These are phyloP conservation scores for Eilema depressum DNA, from an alignment of 2,888 invertebrate species.

Conservation along the genomic window DNA sequence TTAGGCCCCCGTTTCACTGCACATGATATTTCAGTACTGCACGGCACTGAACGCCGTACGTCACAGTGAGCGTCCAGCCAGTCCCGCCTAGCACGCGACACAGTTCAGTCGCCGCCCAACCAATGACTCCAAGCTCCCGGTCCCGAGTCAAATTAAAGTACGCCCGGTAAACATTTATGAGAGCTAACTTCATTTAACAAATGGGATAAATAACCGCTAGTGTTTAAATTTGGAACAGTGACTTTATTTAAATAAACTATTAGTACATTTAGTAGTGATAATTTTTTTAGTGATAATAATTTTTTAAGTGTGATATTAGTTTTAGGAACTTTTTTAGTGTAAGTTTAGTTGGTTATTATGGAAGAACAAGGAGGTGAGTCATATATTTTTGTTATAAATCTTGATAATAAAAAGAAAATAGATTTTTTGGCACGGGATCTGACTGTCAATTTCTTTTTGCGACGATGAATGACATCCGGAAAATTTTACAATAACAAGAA, in stretches of 20 bases:
- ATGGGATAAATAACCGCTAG: slow-evolving; percentile 71
- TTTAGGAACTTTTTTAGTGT: slow-evolving; percentile 66
- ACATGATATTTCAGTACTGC: slow-evolving; percentile 15
- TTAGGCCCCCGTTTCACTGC: not conserved
- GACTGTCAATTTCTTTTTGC: slow-evolving; percentile 2
- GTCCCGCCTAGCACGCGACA: slow-evolving; percentile 42
- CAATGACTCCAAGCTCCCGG: slow-evolving; percentile 74
- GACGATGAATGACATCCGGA: not conserved
- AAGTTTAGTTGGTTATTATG: slow-evolving; percentile 64
- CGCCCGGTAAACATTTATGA: slow-evolving; percentile 38
- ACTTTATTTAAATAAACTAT: slow-evolving; percentile 21
- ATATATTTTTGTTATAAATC: not conserved
- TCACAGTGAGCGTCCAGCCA: slow-evolving; percentile 30
- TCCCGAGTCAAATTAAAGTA: slow-evolving; percentile 79
- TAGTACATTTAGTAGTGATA: slow-evolving; percentile 34
- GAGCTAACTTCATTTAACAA: slow-evolving; percentile 53
- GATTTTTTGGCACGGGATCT: not conserved
- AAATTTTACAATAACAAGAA: not conserved
- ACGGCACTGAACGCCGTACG: slow-evolving; percentile 10
- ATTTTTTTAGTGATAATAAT: slow-evolving; percentile 43
- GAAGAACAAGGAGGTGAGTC: slow-evolving; percentile 78
- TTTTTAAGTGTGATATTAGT: slow-evolving; percentile 79
- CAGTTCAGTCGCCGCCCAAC: slow-evolving; percentile 46
- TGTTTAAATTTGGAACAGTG: slow-evolving; percentile 39
- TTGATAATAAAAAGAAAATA: not conserved